Evolutionary conservation across 2,797 vertebrate genomes (phyloP).

Genomic region (Gouania willdenowi): DNA sequence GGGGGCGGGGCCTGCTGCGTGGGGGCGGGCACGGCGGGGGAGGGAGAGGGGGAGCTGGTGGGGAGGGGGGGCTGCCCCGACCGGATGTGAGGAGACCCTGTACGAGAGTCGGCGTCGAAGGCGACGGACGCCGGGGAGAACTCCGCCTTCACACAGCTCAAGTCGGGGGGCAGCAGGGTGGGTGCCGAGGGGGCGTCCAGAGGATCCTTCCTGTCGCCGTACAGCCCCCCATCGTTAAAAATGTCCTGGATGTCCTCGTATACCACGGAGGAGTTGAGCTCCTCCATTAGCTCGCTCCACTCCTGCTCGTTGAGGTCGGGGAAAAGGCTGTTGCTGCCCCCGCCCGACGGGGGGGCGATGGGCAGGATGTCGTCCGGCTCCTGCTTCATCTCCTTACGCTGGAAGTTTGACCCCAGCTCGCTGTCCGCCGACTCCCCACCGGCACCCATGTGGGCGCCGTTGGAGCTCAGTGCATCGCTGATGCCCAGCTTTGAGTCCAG

Average conservation of each 20-base stretch:
- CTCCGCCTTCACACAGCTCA: slow-evolving; percentile 86
- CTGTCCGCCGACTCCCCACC: slow-evolving; percentile 64
- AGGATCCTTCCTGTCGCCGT: slow-evolving; percentile 90
- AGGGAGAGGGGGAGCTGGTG: slow-evolving; percentile 81
- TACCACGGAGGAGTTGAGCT: slow-evolving; percentile 90
- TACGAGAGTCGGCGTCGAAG: slow-evolving; percentile 85
- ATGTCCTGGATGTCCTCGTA: slow-evolving; percentile 98
- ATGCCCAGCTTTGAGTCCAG: slow-evolving; percentile 80
- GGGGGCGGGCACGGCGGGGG: slow-evolving; percentile 62
- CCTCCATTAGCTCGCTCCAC: slow-evolving; percentile 97
- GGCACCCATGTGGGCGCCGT: slow-evolving; percentile 72
- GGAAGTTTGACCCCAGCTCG: slow-evolving; percentile 70
- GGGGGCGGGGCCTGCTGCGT: slow-evolving; percentile 73
- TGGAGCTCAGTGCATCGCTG: slow-evolving; percentile 70
- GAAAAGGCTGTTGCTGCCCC: slow-evolving; percentile 88
- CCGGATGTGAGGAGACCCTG: slow-evolving; percentile 84
- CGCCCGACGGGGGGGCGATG: slow-evolving; percentile 84
- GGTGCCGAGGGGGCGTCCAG: slow-evolving; percentile 77
- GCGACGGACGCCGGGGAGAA: slow-evolving; percentile 84
- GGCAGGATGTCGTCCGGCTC: slow-evolving; percentile 92
- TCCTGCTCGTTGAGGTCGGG: slow-evolving; percentile 96
- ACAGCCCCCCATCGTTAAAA: slow-evolving; percentile 90
- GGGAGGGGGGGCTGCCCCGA: slow-evolving; percentile 78
- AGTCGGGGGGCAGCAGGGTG: slow-evolving; percentile 79
- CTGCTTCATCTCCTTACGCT: slow-evolving; percentile 92